phyloP scores from a whole-genome alignment of 2,113 vertebrate species.

The Atractosteus spatula region DNA sequence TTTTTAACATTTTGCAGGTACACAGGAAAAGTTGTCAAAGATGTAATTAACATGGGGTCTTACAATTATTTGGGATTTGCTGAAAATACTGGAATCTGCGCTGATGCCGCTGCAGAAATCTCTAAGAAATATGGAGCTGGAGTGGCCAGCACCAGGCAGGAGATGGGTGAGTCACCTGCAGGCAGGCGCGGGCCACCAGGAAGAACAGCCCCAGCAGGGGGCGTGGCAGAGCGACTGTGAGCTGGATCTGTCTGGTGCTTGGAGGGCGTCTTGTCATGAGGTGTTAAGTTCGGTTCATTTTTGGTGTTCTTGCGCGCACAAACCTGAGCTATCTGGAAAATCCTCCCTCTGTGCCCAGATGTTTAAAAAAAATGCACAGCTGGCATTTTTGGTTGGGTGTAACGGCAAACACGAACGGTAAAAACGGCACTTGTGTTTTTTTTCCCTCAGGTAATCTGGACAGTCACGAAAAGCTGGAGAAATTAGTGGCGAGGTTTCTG shows the following conservation, averaged over 20 bases:
- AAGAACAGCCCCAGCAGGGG: background rate
- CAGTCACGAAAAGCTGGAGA: constrained; percentile 89
- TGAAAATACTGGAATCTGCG: constrained; percentile 77
- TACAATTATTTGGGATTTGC: constrained; percentile 98
- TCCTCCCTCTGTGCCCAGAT: too few relatives aligned
- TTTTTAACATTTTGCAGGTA: constrained; percentile 67
- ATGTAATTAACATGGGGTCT: constrained; percentile 94
- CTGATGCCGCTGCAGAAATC: constrained; percentile 70
- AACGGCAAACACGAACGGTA: too few relatives aligned
- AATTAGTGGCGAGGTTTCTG: constrained; percentile 82
- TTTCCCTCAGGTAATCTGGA: constrained; percentile 81
- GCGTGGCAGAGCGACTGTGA: too few relatives aligned
- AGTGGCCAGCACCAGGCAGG: constrained; percentile 85
- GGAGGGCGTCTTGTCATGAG: too few relatives aligned
- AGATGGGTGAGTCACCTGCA: constrained; percentile 77
- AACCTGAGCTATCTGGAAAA: background rate
- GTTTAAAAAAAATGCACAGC: too few relatives aligned
- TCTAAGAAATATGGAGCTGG: constrained; percentile 81
- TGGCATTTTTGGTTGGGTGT: too few relatives aligned
- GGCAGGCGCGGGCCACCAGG: background rate
- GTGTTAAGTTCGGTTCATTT: too few relatives aligned
- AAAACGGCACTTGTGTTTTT: constrained; percentile 26
- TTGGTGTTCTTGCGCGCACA: too few relatives aligned
- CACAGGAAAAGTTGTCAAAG: constrained; percentile 85
- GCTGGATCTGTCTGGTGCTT: too few relatives aligned